Conservation (phyloP, 2,113 vertebrate genomes). For the Phaetusa simplex region DNA sequence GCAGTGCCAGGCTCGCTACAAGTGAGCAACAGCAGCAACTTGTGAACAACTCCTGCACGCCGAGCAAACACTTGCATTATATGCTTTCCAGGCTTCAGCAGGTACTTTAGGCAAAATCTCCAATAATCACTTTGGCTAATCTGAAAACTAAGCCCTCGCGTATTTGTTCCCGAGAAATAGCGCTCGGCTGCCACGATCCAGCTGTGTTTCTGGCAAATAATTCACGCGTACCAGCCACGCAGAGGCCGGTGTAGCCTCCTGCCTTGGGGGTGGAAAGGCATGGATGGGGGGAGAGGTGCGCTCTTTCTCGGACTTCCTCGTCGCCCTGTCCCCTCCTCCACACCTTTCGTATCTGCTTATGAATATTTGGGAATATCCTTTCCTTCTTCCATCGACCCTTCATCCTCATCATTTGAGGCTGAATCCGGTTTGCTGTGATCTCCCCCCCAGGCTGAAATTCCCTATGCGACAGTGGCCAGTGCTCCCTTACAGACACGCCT, state of each 20-base stretch:
- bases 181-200: background rate
- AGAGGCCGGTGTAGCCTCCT: constrained; percentile 10
- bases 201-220: constrained; percentile 3
- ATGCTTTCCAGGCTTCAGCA: background rate
- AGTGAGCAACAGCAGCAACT: background rate
- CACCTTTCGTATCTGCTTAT: background rate
- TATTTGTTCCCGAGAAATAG: background rate
- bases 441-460: background rate
- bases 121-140: background rate
- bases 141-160: background rate
- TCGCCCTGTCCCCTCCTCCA: background rate
- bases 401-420: background rate
- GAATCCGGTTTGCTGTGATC: background rate
- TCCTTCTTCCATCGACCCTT: background rate
- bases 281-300: background rate
- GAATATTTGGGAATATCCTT: background rate
- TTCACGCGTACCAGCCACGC: background rate
- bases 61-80: background rate
- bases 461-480: background rate
- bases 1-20: background rate
- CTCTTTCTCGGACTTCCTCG: background rate
- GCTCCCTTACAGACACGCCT: background rate
- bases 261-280: constrained; percentile 1
- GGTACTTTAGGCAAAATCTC: background rate
- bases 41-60: background rate